Percentiles rank a stretch among this genome's conserved stretches.
These are phyloP conservation scores for Carassius auratus DNA, from an alignment of 2,113 vertebrate species.

Conservation along the genomic window DNA sequence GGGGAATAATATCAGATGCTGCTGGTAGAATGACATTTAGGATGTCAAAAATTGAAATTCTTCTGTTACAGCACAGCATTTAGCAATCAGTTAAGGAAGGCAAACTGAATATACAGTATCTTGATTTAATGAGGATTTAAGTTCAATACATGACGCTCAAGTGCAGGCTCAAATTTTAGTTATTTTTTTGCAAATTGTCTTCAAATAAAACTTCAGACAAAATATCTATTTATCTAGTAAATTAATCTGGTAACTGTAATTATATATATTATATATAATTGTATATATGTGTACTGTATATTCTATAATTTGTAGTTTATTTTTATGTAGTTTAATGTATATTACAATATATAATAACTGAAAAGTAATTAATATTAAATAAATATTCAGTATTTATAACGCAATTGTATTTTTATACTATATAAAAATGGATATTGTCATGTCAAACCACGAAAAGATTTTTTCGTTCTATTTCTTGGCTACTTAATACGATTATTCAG, in stretches of 20 bases:
- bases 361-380: neutral
- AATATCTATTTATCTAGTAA: neutral
- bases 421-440: neutral
- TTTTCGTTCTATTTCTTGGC: neutral
- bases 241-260: no score
- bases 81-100: neutral
- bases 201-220: neutral
- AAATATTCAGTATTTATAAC: neutral
- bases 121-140: neutral
- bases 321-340: neutral
- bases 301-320: neutral
- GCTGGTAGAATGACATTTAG: conserved; percentile 11
- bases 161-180: neutral
- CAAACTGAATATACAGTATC: neutral
- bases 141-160: neutral
- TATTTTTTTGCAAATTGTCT: neutral
- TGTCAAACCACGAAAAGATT: neutral
- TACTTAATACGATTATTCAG: neutral
- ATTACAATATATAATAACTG: neutral
- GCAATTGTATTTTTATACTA: neutral
- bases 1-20: conserved; percentile 26
- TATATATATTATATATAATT: no score
- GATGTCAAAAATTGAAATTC: neutral
- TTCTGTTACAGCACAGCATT: neutral
- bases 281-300: no score